Evolutionary conservation across 1,140 invertebrate species (phyloP).

Genomic region (Ladona fulva): DNA sequence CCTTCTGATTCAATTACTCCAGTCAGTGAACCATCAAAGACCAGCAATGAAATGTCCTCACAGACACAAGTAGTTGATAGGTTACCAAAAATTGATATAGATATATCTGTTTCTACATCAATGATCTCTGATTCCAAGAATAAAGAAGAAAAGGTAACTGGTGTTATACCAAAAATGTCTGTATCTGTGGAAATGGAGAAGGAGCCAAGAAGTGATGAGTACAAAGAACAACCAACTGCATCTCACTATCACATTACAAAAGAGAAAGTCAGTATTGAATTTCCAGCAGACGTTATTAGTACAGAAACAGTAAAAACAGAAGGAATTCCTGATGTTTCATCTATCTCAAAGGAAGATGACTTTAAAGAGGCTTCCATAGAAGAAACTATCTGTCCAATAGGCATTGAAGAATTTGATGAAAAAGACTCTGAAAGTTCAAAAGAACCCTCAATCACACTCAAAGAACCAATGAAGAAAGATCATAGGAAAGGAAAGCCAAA

Average conservation of each 20-base stretch:
- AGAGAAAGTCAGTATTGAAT: neutral
- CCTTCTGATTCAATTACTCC: too few species aligned
- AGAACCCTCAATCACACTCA: neutral
- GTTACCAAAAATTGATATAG: too few species aligned
- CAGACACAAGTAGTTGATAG: too few species aligned
- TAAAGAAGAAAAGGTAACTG: neutral
- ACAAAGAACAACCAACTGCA: neutral
- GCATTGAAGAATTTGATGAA: neutral
- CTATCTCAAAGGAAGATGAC: neutral
- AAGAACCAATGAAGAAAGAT: neutral
- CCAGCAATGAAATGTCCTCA: too few species aligned
- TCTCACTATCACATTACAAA: neutral
- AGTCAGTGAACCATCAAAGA: too few species aligned
- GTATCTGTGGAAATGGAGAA: neutral
- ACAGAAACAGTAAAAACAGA: conserved; percentile 1
- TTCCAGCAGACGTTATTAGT: neutral
- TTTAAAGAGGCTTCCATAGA: neutral
- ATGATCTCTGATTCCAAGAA: neutral
- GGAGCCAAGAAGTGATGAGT: neutral
- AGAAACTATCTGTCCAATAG: too few species aligned
- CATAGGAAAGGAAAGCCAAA: neutral
- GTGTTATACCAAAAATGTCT: neutral
- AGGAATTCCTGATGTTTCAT: neutral
- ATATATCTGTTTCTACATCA: too few species aligned
- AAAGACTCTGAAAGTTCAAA: neutral